phyloP scores from a whole-genome alignment of 2,113 vertebrate species.

The Urocynchramus pylzowi region DNA sequence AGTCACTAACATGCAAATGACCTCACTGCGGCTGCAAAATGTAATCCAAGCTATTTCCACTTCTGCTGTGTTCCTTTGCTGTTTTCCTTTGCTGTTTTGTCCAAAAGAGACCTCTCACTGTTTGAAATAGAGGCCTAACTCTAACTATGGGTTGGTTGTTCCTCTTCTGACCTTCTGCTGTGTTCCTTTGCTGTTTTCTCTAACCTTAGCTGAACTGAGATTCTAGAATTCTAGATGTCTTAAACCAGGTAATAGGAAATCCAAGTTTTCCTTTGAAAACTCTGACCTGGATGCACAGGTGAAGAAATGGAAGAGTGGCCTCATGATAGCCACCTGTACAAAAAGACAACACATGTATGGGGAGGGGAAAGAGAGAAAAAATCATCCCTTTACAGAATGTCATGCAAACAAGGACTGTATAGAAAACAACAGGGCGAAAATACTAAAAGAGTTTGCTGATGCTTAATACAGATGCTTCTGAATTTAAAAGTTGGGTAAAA shows the following conservation, averaged over 20 bases:
- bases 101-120: no score
- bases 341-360: not conserved
- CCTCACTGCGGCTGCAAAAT: not conserved
- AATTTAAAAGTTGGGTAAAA: not conserved
- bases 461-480: not conserved
- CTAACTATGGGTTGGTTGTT: no score
- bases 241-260: not conserved
- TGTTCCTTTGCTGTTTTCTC: not conserved
- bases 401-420: not conserved
- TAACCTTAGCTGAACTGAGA: not conserved
- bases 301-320: not conserved
- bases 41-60: not conserved
- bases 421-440: not conserved
- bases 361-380: not conserved
- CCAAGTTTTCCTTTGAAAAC: not conserved
- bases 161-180: no score
- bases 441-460: not conserved
- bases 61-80: not conserved
- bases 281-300: not conserved
- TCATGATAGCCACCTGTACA: not conserved
- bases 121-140: no score
- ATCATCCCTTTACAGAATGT: not conserved
- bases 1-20: not conserved
- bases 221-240: not conserved
- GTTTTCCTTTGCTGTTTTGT: no score